A percentile compares a stretch with the other conserved stretches of the same genome.
Evolutionary conservation across 2,113 vertebrate species (phyloP).

Genomic region (Pygathrix nemaeus): DNA sequence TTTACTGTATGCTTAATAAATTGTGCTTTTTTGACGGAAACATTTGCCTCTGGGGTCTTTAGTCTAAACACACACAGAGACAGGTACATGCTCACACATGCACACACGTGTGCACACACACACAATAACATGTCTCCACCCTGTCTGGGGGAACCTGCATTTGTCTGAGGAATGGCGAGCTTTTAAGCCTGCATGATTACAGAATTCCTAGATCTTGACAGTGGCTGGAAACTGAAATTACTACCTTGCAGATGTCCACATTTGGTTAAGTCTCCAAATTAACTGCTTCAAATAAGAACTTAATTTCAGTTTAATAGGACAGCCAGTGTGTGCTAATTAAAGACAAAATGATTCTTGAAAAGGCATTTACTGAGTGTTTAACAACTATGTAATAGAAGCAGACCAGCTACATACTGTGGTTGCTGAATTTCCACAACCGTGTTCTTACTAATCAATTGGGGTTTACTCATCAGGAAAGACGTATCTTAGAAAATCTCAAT

Average conservation of each 20-base stretch:
- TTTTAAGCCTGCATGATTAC: background rate
- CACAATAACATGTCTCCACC: accelerated
- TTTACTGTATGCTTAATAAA: background rate
- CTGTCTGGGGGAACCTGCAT: background rate
- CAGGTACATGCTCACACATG: accelerated
- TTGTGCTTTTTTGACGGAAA: background rate
- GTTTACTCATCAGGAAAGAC: slow-evolving; percentile 61
- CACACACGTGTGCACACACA: accelerated
- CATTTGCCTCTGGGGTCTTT: background rate
- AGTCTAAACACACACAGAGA: too few relatives aligned
- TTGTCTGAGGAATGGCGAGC: background rate
- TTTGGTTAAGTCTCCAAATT: slow-evolving; percentile 75
- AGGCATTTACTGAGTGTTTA: slow-evolving; percentile 68
- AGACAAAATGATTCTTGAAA: slow-evolving; percentile 71
- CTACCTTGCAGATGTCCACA: slow-evolving; percentile 49
- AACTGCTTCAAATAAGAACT: slow-evolving; percentile 72
- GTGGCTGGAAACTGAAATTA: slow-evolving; percentile 59
- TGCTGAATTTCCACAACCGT: background rate
- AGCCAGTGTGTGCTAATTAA: slow-evolving; percentile 72
- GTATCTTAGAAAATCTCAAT: background rate
- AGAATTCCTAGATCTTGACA: slow-evolving; percentile 46
- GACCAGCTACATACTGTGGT: background rate
- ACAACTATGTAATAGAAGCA: slow-evolving; percentile 59
- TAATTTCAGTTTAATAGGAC: slow-evolving; percentile 79
- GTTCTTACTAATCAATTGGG: slow-evolving; percentile 66